Evolutionary conservation across 1,140 invertebrate species (phyloP), one percentile per base, ranked within the genome.

Genomic region (Apis laboriosa): DNA sequence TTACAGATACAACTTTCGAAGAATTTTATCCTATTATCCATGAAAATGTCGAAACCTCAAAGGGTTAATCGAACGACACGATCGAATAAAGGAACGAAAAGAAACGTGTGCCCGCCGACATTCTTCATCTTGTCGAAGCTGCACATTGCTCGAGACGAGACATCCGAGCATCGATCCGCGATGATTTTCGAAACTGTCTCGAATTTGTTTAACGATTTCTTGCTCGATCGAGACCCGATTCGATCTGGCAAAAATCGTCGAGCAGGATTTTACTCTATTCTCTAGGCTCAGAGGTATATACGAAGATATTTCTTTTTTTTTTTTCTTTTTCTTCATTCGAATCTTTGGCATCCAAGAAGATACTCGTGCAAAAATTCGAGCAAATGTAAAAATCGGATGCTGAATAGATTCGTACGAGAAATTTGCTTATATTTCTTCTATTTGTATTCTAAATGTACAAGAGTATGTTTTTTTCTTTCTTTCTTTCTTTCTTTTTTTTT

Each of bases 261-360:
- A 81, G 72, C 58, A 78, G 72, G 85, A 15, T 43, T 78, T 75
- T 19, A 67, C 86, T 88, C 88, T n/a, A 67, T 86, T 89, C 28
- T 80, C 85, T 88, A 89, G 85, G 77, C 89, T 90, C 87, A 74
- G 83, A 87, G 74, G 85, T 85, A 83, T 66, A 75, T 86, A 83
- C 75, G 81, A 85, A 82, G 49, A 72, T 84, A 34, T 64, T 86
- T 24, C 24, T 24, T 86, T 84, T 72, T 85, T 43, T 67, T 7
- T 43, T 12, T 7, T 43, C 34, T 43, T 7, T 43, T 43, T 43
- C 34, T 43, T 43, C 34, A 43, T 43, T 43, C 34, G 63, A 64
- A 64, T 64, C 28, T 34, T 34, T 28, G 7, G 49, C 49, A 55
- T 34, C 51, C 17, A 7, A 43, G 21, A n/a, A 9, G 61, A 64